Evolutionary conservation across 2,888 invertebrate species (phyloP), one percentile per base, ranked within the genome.

Genomic region (Xylophagus ater): DNA sequence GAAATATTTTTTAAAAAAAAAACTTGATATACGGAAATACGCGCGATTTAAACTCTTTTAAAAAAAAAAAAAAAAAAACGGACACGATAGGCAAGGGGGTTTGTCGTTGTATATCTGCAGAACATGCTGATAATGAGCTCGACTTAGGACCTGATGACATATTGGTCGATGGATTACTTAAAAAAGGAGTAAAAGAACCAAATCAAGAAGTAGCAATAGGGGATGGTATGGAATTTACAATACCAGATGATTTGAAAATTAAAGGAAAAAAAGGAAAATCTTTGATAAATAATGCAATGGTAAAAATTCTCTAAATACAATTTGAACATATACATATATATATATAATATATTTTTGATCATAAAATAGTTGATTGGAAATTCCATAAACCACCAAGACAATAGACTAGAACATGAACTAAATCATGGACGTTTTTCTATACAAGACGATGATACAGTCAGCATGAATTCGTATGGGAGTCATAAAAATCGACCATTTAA

Each of bases 221-320:
- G 33, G 88, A 88, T 61, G 88, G 88, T 50, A 88, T 89, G 84
- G 89, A 89, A 66, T 87, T 89, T 58, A 88, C 87, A 36, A 88
- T 89, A 69, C 88, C 87, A 65, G 88, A 87, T 77, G 87, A 89
- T 70, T 68, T 80, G 51, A 78, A 76, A 65, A 80, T 77, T 64
- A 86, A 85, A 70, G 71, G 82, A 60, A 85, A 83, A 66, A 78
- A 81, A 66, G 80, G 81, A 55, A 83, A 84, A 70, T 73, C 80
- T 57, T 73, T 79, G 59, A 75, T 84, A 64, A 83, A 82, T 62
- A 85, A 83, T 67, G 80, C 80, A 57, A 78, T 78, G 65, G 72
- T 74, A 51, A 74, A 54, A 52, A 43, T 39, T n/a, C n/a, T n/a
- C n/a, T n/a, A n/a, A n/a, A n/a, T n/a, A n/a, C n/a, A n/a, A n/a